A percentile compares a stretch with the other conserved stretches of the same genome.
Conservation (phyloP, 2,797 vertebrate species). For the Eptatretus atami region DNA sequence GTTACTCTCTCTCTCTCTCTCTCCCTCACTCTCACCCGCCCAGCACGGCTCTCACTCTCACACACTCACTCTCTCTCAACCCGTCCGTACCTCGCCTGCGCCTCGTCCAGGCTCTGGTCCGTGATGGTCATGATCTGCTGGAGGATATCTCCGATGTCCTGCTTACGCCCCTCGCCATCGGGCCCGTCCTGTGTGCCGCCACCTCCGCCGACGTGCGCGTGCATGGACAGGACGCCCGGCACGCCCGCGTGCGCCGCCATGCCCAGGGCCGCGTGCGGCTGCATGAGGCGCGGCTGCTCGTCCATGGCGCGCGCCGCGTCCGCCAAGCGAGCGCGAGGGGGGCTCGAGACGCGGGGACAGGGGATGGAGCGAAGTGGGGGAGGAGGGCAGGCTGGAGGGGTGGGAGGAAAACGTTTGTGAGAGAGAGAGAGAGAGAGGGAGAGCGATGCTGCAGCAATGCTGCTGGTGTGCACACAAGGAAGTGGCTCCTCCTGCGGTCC, state of each 20-base stretch:
- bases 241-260: conserved; percentile 19
- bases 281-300: conserved; percentile 25
- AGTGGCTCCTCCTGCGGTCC: too few relatives aligned
- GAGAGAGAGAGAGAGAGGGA: too few relatives aligned
- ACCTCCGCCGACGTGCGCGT: conserved; percentile 21
- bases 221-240: conserved; percentile 20
- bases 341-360: too few relatives aligned
- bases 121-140: conserved; percentile 88
- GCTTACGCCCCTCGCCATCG: conserved; percentile 16
- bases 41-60: neutral
- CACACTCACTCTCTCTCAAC: neutral
- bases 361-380: too few relatives aligned
- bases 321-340: too few relatives aligned
- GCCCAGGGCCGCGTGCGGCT: conserved; percentile 23
- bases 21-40: neutral
- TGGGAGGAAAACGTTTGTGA: too few relatives aligned
- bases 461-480: too few relatives aligned
- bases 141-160: conserved; percentile 53
- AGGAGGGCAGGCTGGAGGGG: too few relatives aligned
- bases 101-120: conserved; percentile 81
- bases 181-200: conserved; percentile 34
- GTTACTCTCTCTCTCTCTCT: neutral
- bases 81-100: conserved; percentile 48
- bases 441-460: too few relatives aligned
- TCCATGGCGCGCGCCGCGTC: conserved; percentile 12